A percentile compares a stretch with the other conserved stretches of the same genome.
Evolutionary conservation across 2,797 vertebrate species (phyloP).

Genomic region (Acropternis orthonyx): DNA sequence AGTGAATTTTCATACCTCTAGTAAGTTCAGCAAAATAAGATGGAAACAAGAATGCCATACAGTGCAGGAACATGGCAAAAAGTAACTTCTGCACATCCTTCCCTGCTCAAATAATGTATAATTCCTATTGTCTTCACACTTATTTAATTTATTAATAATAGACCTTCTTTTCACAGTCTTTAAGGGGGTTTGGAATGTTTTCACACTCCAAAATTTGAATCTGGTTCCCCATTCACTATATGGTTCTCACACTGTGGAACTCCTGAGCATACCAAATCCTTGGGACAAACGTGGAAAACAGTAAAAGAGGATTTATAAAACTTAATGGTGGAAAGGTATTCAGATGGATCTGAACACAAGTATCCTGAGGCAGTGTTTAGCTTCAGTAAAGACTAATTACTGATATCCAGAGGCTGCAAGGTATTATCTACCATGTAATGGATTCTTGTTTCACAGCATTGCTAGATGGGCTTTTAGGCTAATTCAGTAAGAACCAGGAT

Average conservation of each 20-base stretch:
- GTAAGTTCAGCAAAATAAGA: not conserved
- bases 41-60: not conserved
- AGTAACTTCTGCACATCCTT: not conserved
- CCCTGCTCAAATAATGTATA: not conserved
- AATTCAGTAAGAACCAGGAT: not conserved
- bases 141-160: not conserved
- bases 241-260: not conserved
- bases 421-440: not conserved
- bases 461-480: not conserved
- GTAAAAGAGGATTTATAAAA: not conserved
- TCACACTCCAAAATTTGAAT: not conserved
- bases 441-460: not conserved
- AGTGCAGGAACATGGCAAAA: not conserved
- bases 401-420: not conserved
- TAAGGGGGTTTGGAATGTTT: not conserved
- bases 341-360: not conserved
- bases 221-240: fast-evolving
- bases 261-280: not conserved
- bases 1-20: not conserved
- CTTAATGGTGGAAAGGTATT: not conserved
- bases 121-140: not conserved
- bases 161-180: not conserved
- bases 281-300: not conserved
- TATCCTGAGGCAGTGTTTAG: not conserved
- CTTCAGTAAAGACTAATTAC: not conserved